Percentiles rank a stretch among this genome's conserved stretches.
Evolutionary conservation across 2,797 vertebrate species (phyloP).

Genomic region (Eulemur mongoz): DNA sequence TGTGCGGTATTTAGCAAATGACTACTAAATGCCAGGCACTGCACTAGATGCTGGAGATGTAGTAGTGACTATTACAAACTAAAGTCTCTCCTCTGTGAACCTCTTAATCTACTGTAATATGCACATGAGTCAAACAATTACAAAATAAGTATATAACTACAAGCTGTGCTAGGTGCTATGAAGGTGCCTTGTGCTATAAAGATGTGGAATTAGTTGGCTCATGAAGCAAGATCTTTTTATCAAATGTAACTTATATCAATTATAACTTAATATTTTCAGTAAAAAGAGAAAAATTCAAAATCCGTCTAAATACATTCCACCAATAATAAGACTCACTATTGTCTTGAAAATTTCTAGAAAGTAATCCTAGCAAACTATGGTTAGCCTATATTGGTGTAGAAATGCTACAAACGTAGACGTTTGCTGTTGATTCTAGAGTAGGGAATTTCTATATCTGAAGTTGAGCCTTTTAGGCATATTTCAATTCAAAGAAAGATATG

Average conservation of each 20-base stretch:
- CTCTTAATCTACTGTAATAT: not conserved
- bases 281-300: conserved; percentile 21
- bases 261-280: not conserved
- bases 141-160: not conserved
- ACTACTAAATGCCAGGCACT: not conserved
- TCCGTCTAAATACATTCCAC: not conserved
- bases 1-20: not conserved
- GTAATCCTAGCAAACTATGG: not conserved
- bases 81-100: not conserved
- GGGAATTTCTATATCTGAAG: not conserved
- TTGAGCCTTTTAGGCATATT: not conserved
- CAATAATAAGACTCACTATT: not conserved
- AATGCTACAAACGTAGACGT: not conserved
- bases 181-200: not conserved
- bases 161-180: not conserved
- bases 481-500: not conserved
- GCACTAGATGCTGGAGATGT: not conserved
- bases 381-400: not conserved
- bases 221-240: not conserved
- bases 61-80: not conserved
- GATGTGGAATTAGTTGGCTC: not conserved
- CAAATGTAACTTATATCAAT: not conserved
- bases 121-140: not conserved
- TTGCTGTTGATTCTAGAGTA: not conserved
- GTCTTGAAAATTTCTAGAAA: not conserved